Evolutionary conservation across 2,888 invertebrate genomes (phyloP).

Genomic region (Caenorhabditis zanzibari): DNA sequence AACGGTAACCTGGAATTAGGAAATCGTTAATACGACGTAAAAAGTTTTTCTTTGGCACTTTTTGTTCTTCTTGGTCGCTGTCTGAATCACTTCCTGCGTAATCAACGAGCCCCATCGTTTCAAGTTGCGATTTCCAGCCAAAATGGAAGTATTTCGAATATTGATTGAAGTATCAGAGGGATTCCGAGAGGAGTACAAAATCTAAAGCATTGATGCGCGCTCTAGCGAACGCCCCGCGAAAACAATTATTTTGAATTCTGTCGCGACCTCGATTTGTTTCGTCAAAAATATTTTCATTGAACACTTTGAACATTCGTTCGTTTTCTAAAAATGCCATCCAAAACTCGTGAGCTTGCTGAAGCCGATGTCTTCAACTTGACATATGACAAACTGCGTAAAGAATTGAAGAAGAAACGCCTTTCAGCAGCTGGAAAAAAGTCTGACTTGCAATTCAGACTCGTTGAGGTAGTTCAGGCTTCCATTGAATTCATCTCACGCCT

Average conservation of each 20-base stretch:
- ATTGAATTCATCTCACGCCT: background rate
- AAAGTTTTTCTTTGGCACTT: background rate
- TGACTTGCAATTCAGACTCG: conserved; percentile 49
- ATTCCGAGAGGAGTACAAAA: conserved; percentile 44
- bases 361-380: conserved; percentile 56
- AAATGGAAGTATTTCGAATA: conserved; percentile 9
- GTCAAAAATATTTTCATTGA: background rate
- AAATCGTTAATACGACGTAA: background rate
- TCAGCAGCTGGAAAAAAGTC: conserved; percentile 60
- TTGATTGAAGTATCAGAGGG: conserved; percentile 33
- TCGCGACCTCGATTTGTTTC: background rate
- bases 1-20: background rate
- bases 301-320: background rate
- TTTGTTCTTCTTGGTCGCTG: conserved; percentile 50
- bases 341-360: conserved; percentile 21
- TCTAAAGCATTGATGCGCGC: conserved; percentile 17
- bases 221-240: conserved; percentile 31
- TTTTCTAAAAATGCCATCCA: conserved; percentile 37
- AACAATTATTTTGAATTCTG: conserved; percentile 22
- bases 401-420: conserved; percentile 52
- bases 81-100: conserved; percentile 66
- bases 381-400: conserved; percentile 57
- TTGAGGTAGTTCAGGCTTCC: conserved; percentile 34
- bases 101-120: conserved; percentile 60
- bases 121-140: background rate